These are phyloP conservation scores for Champsocephalus gunnari DNA, from an alignment of 2,797 vertebrate genomes.

Conservation along the genomic window DNA sequence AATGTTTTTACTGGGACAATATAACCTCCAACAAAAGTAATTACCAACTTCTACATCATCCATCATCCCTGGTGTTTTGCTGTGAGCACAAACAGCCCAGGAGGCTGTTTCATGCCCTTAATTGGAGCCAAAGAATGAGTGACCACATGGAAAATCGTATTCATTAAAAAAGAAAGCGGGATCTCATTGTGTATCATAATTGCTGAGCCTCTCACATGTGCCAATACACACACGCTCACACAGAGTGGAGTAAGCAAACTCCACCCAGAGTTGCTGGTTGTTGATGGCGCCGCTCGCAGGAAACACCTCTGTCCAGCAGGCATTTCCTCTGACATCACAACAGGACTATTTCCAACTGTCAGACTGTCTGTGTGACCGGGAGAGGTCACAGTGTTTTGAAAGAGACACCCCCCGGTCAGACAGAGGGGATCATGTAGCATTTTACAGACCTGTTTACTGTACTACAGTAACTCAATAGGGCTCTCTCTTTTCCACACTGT, in stretches of 20 bases:
- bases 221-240: constrained; percentile 9
- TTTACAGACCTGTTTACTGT: neutral
- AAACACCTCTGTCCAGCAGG: constrained; percentile 79
- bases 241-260: constrained; percentile 59
- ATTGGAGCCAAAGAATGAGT: constrained; percentile 55
- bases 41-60: neutral
- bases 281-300: constrained; percentile 63
- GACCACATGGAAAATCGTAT: constrained; percentile 72
- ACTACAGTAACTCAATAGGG: neutral
- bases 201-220: constrained; percentile 19
- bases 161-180: constrained; percentile 61
- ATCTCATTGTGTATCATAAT: constrained; percentile 62
- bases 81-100: constrained; percentile 32
- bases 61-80: constrained; percentile 30
- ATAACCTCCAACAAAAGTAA: no score
- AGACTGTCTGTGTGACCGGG: constrained; percentile 34
- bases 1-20: no score
- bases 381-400: constrained; percentile 28
- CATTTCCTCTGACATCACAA: constrained; percentile 83
- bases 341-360: constrained; percentile 72
- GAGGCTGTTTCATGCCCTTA: constrained; percentile 57
- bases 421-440: constrained; percentile 14
- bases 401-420: constrained; percentile 18
- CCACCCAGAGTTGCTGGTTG: constrained; percentile 74
- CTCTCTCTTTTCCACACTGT: neutral